Evolutionary conservation across 2,797 vertebrate genomes (phyloP).

Genomic region (Masticophis lateralis): DNA sequence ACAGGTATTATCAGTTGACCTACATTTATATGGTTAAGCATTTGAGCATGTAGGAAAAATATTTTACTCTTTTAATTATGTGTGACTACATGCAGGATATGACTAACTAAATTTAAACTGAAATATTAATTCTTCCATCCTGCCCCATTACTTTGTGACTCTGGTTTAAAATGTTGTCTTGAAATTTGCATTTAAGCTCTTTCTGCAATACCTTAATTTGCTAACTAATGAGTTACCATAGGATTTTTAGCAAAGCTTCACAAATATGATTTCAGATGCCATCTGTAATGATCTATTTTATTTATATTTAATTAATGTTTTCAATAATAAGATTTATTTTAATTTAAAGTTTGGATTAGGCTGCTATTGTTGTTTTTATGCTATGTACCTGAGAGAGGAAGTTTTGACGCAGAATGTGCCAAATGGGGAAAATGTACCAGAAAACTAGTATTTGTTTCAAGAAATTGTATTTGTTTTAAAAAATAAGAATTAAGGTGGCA

Average conservation of each 20-base stretch:
- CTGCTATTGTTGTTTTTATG: background rate
- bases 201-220: background rate
- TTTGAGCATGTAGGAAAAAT: background rate
- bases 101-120: background rate
- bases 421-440: background rate
- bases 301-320: background rate
- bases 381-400: background rate
- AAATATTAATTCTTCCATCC: background rate
- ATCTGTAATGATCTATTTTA: background rate
- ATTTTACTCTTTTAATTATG: background rate
- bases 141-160: background rate
- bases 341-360: background rate
- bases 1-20: background rate
- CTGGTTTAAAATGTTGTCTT: background rate
- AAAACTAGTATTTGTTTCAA: background rate
- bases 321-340: background rate
- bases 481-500: background rate
- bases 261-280: background rate
- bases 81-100: background rate
- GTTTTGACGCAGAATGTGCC: background rate
- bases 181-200: background rate
- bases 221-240: background rate
- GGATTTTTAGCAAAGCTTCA: background rate
- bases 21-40: background rate
- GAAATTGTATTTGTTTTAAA: background rate